Evolutionary conservation across 92 coral and sea anemone species (phyloP).

Genomic region (Pocillopora meandrina): DNA sequence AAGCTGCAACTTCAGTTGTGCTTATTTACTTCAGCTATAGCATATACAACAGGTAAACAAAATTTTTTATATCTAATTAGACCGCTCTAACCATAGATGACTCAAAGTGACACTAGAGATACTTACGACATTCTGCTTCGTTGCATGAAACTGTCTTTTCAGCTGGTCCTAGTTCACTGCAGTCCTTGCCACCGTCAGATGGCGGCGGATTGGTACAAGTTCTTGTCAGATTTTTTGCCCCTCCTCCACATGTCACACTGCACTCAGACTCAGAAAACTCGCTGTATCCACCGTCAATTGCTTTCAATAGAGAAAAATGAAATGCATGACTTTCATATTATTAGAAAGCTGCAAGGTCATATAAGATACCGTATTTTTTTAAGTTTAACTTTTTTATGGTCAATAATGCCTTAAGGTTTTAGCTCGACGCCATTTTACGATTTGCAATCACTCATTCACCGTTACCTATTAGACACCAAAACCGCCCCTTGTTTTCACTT

Average conservation of each 20-base stretch:
- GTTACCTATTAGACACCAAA: neutral
- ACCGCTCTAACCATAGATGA: no score
- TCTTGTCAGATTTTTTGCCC: constrained; percentile 2
- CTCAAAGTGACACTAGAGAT: no score
- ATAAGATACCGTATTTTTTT: no score
- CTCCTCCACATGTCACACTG: constrained; percentile 25
- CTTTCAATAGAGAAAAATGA: neutral
- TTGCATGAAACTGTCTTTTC: neutral
- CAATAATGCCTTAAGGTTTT: no score
- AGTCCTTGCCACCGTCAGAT: neutral
- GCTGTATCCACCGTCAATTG: constrained; percentile 5
- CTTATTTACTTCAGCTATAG: no score
- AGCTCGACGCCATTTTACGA: no score
- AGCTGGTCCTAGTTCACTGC: neutral
- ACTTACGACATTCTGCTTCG: neutral
- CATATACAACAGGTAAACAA: no score
- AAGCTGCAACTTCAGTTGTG: no score
- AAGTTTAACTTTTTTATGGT: no score
- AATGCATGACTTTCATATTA: no score
- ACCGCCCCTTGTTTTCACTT: neutral
- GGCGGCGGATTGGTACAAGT: constrained; percentile 12
- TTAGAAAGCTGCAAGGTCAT: no score
- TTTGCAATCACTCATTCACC: neutral
- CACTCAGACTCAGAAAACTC: constrained; percentile 11
- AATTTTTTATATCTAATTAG: no score